Evolutionary conservation across 2,113 vertebrate species (phyloP).

Genomic region (Cyphomyrus plagiostoma): DNA sequence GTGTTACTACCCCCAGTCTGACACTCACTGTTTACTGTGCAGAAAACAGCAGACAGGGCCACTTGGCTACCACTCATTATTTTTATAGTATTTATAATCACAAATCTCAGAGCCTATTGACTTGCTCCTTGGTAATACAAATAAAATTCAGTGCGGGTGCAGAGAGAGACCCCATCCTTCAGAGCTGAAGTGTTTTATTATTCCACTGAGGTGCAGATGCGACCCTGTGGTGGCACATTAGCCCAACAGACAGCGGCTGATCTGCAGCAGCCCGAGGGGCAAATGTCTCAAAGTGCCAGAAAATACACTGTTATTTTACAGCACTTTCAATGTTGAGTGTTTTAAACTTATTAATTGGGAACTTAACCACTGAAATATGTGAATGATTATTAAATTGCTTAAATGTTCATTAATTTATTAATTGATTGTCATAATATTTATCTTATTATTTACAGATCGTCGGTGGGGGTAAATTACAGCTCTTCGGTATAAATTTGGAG

Average conservation of each 20-base stretch:
- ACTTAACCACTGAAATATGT: background rate
- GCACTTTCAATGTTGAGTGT: background rate
- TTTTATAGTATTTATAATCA: background rate
- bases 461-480: no score
- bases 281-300: background rate
- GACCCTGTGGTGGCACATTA: background rate
- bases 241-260: background rate
- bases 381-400: background rate
- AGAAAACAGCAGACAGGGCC: background rate
- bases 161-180: background rate
- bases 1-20: background rate
- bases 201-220: background rate
- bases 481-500: background rate
- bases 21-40: background rate
- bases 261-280: background rate
- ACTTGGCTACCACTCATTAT: background rate
- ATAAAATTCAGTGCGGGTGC: background rate
- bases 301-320: background rate
- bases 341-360: background rate
- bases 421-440: background rate
- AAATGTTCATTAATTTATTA: background rate
- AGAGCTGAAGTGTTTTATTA: background rate
- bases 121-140: background rate
- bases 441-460: background rate
- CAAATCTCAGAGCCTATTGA: background rate